Evolutionary conservation across 2,113 vertebrate genomes (phyloP), one percentile per base, ranked within the genome.

Genomic region (Telmatochromis sp.): DNA sequence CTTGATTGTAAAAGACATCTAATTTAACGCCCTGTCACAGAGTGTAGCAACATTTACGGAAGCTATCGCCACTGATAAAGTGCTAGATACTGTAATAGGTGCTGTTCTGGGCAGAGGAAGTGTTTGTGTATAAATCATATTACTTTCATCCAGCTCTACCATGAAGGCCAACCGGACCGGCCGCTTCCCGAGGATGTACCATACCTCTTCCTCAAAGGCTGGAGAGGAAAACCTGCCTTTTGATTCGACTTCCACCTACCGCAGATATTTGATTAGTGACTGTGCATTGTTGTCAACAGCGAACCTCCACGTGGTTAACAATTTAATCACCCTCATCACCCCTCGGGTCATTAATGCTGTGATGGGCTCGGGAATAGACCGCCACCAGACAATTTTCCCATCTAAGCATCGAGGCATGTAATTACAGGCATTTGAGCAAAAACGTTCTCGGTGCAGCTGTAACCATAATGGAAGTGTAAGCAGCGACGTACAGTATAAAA

Each of bases 381-480:
- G 35, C 85, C 89, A 89, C 86, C 68, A 87, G 81, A 91, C 93
- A 92, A 91, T 95, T 94, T 95, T 87, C 80, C 80, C 81, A 57
- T 83, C 88, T 57, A 80, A 40, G 79, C 84, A 33, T 68, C 85
- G 63, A 90, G 92, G 85, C 89, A 53, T 93, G 89, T 94, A 94
- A 95, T 95, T 93, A 91, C 68, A 89, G 88, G 86, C 79, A 53
- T 85, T 85, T 90, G 89, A 91, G 87, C 85, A 93, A 93, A 89
- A 88, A 79, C n/a, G 5, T 91, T 88, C 88, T 89, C 80, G 28
- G 83, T 5, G 9, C 84, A 87, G 88, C 81, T 80, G 83, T 47
- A 71, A 82, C 53, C 83, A 37, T 73, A 83, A 85, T 75, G 80
- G 79, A 90, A 47, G 75, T 80, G 42, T 86, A 65, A 83, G 58